Percentiles rank a stretch among this genome's conserved stretches.
Evolutionary conservation across 2,888 invertebrate genomes (phyloP).

Genomic region (Clusia tigrina): DNA sequence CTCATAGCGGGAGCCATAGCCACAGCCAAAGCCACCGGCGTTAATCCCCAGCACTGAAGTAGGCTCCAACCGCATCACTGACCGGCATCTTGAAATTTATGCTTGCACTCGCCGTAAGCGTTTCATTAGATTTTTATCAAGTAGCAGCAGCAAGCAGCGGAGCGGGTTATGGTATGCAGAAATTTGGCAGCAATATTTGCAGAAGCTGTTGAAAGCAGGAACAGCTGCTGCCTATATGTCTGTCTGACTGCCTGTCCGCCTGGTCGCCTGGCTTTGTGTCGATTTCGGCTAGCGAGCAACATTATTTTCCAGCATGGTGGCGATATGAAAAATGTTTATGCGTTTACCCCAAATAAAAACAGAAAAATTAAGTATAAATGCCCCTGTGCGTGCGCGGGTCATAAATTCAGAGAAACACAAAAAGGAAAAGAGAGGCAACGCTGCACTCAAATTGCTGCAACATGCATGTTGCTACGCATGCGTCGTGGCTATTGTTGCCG

Average conservation of each 20-base stretch:
- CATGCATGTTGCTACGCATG: constrained; percentile 3
- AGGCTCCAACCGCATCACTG: no score
- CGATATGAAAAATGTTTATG: constrained; percentile 8
- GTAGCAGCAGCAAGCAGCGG: background rate
- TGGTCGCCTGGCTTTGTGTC: background rate
- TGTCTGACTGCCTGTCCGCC: no score
- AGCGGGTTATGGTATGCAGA: background rate
- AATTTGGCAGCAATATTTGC: constrained; percentile 4
- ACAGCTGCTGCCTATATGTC: background rate
- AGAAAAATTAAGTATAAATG: background rate
- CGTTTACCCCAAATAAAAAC: background rate
- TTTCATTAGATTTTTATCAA: constrained; percentile 5
- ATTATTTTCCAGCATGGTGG: background rate
- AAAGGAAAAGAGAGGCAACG: background rate
- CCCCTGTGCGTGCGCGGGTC: constrained; percentile 5
- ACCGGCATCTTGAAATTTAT: background rate
- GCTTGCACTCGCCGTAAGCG: background rate
- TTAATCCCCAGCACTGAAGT: no score
- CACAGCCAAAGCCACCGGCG: no score
- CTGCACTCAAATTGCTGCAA: background rate
- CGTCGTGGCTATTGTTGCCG: background rate
- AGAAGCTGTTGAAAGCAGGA: background rate
- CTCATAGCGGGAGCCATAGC: no score
- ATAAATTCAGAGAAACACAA: background rate
- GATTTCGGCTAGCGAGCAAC: background rate